These are phyloP conservation scores for Acomys russatus DNA, from an alignment of 2,797 vertebrate genomes.

Conservation along the genomic window DNA sequence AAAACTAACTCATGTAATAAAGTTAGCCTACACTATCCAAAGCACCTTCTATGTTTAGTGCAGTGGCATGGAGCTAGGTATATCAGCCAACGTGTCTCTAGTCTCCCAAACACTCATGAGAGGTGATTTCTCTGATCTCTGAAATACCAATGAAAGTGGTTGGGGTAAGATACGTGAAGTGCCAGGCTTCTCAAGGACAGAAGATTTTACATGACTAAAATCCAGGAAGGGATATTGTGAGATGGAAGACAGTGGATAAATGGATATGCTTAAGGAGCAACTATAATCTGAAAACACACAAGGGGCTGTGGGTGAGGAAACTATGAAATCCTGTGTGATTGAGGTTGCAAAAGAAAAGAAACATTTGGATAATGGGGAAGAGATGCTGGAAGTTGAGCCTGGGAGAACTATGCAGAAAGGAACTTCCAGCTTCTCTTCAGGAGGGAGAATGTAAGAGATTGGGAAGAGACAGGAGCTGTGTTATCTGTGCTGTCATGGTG, in stretches of 20 bases:
- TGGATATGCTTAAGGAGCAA: background rate
- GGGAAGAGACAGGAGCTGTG: background rate
- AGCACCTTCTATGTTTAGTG: background rate
- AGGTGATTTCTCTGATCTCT: background rate
- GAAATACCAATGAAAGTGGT: background rate
- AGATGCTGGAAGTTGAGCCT: background rate
- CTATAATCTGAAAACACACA: background rate
- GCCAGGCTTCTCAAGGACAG: background rate
- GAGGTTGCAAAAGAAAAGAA: background rate
- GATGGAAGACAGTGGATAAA: background rate
- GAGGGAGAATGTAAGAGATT: background rate
- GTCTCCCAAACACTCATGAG: background rate
- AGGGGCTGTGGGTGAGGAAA: background rate
- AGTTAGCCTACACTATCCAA: background rate
- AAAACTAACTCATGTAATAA: background rate
- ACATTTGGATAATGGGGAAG: background rate
- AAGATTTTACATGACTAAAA: background rate
- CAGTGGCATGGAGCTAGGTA: too few relatives aligned
- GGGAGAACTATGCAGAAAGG: background rate
- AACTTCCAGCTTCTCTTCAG: background rate
- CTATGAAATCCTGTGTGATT: background rate
- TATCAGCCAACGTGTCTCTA: background rate
- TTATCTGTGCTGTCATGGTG: background rate
- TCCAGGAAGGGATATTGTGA: background rate
- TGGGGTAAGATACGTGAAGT: background rate